Evolutionary conservation across 2,888 invertebrate species (phyloP).

Genomic region (Agrotis ipsilon): DNA sequence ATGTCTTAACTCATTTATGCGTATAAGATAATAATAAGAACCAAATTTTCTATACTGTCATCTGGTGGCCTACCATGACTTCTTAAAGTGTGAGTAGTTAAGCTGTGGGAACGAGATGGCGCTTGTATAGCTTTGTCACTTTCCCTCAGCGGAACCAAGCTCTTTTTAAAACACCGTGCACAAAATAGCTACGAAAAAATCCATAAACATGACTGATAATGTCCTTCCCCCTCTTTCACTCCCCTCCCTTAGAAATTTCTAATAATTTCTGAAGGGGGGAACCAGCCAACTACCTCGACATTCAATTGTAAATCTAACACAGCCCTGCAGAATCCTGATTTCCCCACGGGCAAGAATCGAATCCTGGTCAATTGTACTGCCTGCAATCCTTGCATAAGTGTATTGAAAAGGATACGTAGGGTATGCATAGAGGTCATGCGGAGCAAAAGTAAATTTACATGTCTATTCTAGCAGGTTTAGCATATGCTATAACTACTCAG

Average conservation of each 20-base stretch:
- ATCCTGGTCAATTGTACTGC: slow-evolving; percentile 39
- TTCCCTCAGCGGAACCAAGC: too few relatives aligned
- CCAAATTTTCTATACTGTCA: too few relatives aligned
- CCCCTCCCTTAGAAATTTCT: too few relatives aligned
- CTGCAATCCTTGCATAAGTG: slow-evolving; percentile 21
- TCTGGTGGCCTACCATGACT: too few relatives aligned
- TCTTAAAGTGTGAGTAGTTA: too few relatives aligned
- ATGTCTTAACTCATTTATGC: too few relatives aligned
- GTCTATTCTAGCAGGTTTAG: background rate
- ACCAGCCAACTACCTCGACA: slow-evolving; percentile 1
- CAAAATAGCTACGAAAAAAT: too few relatives aligned
- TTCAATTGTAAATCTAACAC: slow-evolving; percentile 21
- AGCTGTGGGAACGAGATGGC: too few relatives aligned
- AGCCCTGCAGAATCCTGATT: slow-evolving; percentile 25
- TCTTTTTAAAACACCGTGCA: background rate
- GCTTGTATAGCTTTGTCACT: too few relatives aligned
- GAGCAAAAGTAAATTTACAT: background rate
- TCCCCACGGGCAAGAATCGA: slow-evolving; percentile 42
- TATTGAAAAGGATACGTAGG: slow-evolving; percentile 21
- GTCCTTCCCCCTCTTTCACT: too few relatives aligned
- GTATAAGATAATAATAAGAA: too few relatives aligned
- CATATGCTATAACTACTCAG: background rate
- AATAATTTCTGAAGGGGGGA: background rate
- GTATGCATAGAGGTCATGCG: slow-evolving; percentile 1
- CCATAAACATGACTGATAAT: too few relatives aligned